These are phyloP conservation scores for Poecilia latipinna DNA, from an alignment of 2,113 vertebrate genomes.

Conservation along the genomic window DNA sequence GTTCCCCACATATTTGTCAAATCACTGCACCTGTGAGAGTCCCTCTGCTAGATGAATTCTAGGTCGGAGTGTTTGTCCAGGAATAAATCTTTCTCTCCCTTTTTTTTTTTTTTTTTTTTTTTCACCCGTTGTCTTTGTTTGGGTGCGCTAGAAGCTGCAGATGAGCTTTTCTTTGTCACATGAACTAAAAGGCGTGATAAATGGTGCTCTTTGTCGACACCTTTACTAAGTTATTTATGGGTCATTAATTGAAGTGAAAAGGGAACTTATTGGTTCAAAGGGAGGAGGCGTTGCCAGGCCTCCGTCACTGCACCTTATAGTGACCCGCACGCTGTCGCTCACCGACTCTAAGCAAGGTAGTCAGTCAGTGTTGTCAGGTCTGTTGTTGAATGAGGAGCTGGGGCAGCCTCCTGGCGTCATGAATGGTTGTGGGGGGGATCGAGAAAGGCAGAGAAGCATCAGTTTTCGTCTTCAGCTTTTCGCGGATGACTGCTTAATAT, in stretches of 20 bases:
- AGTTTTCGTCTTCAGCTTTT: conserved; percentile 38
- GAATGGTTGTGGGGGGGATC: conserved; percentile 31
- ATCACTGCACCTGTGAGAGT: conserved; percentile 90
- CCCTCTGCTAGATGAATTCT: conserved; percentile 90
- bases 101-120: neutral
- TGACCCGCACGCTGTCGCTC: conserved; percentile 71
- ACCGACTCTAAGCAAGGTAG: conserved; percentile 6
- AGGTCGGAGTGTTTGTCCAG: conserved; percentile 79
- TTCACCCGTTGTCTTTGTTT: conserved; percentile 79
- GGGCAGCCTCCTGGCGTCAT: conserved; percentile 55
- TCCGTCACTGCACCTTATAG: conserved; percentile 71
- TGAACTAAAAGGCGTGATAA: conserved; percentile 95
- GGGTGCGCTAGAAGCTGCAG: conserved; percentile 76
- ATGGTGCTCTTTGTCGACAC: conserved; percentile 96
- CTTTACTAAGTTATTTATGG: conserved; percentile 99
- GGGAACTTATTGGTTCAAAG: conserved; percentile 90
- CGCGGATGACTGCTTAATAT: conserved; percentile 33
- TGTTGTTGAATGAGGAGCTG: conserved; percentile 60
- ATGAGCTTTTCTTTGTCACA: conserved; percentile 82
- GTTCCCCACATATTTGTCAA: conserved; percentile 92
- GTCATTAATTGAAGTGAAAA: conserved; percentile 98
- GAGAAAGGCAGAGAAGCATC: conserved; percentile 55
- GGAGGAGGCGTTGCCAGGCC: conserved; percentile 78
- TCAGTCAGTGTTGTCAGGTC: conserved; percentile 62
- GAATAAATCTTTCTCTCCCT: conserved; percentile 87